A percentile compares a stretch with the other conserved stretches of the same genome.
Evolutionary conservation across 2,888 invertebrate species (phyloP).

Genomic region (Stenodera caucasica): DNA sequence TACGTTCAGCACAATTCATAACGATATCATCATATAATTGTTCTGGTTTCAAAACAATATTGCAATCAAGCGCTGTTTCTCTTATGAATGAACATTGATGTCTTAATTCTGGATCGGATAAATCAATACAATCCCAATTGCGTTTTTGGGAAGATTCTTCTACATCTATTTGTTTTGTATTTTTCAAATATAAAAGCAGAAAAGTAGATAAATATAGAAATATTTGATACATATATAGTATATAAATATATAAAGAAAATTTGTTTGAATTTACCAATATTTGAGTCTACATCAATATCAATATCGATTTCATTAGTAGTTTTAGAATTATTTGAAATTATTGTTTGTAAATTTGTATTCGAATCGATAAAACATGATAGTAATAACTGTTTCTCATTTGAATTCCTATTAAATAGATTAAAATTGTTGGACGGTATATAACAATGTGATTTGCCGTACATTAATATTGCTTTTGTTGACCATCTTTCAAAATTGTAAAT

Average conservation of each 20-base stretch:
- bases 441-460: conserved; percentile 57
- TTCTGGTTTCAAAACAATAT: conserved; percentile 55
- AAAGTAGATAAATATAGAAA: too few relatives aligned
- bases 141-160: conserved; percentile 17
- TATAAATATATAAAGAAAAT: too few relatives aligned
- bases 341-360: not conserved
- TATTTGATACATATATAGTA: too few relatives aligned
- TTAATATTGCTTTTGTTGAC: conserved; percentile 56
- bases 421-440: conserved; percentile 51
- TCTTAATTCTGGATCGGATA: conserved; percentile 42
- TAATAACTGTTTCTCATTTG: conserved; percentile 36
- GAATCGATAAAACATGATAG: conserved; percentile 29
- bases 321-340: not conserved
- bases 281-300: conserved; percentile 30
- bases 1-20: conserved; percentile 57
- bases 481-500: conserved; percentile 47
- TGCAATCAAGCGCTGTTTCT: conserved; percentile 55
- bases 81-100: conserved; percentile 53
- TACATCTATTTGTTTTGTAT: too few relatives aligned
- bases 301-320: conserved; percentile 17
- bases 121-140: conserved; percentile 27
- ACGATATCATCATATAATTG: conserved; percentile 55
- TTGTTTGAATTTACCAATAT: conserved; percentile 28
- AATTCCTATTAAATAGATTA: conserved; percentile 37
- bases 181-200: too few relatives aligned